phyloP scores from a whole-genome alignment of 2,113 vertebrate species.

The Lichenostomus cassidix region DNA sequence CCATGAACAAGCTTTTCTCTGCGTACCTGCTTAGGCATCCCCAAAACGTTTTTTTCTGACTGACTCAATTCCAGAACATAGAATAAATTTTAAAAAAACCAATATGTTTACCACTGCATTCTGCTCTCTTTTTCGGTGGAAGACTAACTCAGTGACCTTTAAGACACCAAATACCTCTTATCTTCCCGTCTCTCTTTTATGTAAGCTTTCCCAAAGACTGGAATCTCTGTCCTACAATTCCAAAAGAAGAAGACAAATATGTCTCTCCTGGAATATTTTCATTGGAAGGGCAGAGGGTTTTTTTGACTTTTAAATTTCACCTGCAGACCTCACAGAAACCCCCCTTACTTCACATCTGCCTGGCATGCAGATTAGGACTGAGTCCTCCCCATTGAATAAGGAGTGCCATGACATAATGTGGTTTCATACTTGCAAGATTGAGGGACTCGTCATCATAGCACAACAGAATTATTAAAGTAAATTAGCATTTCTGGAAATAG shows the following conservation, averaged over 20 bases:
- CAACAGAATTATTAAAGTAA: not conserved
- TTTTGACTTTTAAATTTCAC: not conserved
- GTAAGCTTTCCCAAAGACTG: not conserved
- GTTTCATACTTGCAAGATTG: not conserved
- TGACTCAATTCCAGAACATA: not conserved
- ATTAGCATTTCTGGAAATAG: not conserved
- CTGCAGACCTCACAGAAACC: not conserved
- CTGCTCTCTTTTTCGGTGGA: not conserved
- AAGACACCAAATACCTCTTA: not conserved
- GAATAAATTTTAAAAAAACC: not conserved
- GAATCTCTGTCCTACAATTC: not conserved
- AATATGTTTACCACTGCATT: not conserved
- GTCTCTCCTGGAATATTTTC: not conserved
- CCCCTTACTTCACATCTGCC: not conserved
- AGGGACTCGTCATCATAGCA: not conserved
- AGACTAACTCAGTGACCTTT: not conserved
- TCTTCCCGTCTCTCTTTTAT: not conserved
- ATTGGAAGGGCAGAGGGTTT: not conserved
- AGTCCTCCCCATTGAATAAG: not conserved
- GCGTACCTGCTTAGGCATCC: not conserved
- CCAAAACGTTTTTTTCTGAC: not conserved
- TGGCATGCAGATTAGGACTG: not conserved
- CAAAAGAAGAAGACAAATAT: not conserved
- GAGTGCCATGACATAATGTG: not conserved
- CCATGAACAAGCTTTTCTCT: not conserved